These are phyloP conservation scores for Scomberomorus guttatus DNA, from an alignment of 2,797 vertebrate genomes.

Conservation along the genomic window DNA sequence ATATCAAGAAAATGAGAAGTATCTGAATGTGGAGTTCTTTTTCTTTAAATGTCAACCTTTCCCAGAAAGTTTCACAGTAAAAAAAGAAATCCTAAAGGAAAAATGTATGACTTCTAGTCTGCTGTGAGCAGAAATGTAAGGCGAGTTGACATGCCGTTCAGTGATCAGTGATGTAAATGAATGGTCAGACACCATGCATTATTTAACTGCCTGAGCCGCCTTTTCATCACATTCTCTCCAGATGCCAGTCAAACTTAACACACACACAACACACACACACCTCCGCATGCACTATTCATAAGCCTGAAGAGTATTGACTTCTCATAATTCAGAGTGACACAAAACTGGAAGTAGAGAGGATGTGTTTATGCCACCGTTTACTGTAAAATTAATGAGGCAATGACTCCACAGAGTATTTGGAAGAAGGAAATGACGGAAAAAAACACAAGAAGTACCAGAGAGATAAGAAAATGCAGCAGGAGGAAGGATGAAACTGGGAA, in stretches of 20 bases:
- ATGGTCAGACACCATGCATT: constrained; percentile 56
- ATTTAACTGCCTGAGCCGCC: constrained; percentile 50
- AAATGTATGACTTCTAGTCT: neutral
- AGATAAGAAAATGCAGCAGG: neutral
- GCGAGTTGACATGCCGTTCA: constrained; percentile 16
- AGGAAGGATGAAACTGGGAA: neutral
- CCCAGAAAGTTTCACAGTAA: neutral
- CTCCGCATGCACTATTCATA: constrained; percentile 58
- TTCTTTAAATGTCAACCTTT: neutral
- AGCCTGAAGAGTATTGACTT: constrained; percentile 40
- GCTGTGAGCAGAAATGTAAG: neutral
- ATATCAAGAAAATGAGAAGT: neutral
- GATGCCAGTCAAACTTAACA: constrained; percentile 29
- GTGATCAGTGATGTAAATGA: constrained; percentile 52
- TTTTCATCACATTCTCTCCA: constrained; percentile 46
- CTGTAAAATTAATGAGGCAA: constrained; percentile 6
- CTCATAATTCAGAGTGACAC: constrained; percentile 45
- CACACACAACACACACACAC: constrained; percentile 7
- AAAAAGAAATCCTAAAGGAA: neutral
- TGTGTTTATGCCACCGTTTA: neutral
- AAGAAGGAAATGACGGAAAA: neutral
- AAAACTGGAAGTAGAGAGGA: constrained; percentile 11
- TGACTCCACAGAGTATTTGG: neutral
- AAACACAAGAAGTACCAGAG: neutral
- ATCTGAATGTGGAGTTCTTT: neutral